Percentiles rank a stretch among this genome's conserved stretches.
Evolutionary conservation across 2,113 vertebrate species (phyloP).

Genomic region (Leptobrachium ailaonicum): DNA sequence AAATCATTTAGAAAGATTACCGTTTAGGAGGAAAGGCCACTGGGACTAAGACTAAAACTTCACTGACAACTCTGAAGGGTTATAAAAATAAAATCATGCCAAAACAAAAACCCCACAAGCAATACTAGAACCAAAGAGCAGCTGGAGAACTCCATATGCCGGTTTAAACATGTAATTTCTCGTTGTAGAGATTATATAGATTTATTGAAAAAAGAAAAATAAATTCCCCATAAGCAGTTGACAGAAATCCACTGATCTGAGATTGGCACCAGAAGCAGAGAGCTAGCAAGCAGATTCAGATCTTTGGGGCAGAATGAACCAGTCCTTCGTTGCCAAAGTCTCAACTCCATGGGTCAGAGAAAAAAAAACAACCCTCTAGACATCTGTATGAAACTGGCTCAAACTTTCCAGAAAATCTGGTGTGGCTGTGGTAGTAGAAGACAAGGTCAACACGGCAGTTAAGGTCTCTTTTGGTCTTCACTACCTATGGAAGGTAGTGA

Average conservation of each 20-base stretch:
- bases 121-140: neutral
- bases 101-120: neutral
- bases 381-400: constrained; percentile 26
- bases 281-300: constrained; percentile 7
- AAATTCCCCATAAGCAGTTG: neutral
- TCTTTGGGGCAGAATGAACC: constrained; percentile 38
- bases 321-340: neutral
- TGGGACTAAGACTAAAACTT: neutral
- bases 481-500: constrained; percentile 5
- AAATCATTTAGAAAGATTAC: neutral
- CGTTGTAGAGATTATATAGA: no score
- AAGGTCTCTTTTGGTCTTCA: constrained; percentile 36
- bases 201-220: no score
- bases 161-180: neutral
- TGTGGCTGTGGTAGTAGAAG: neutral
- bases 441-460: constrained; percentile 31
- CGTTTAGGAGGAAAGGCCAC: neutral
- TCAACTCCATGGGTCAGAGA: neutral
- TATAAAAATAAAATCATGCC: neutral
- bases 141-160: neutral
- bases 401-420: constrained; percentile 43
- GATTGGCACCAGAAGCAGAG: neutral
- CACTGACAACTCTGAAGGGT: neutral
- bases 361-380: neutral
- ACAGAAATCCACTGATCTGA: constrained; percentile 2